Evolutionary conservation across 92 coral and sea anemone genomes (phyloP), one percentile per base, ranked within the genome.

Genomic region (Epizoanthus stellaris): DNA sequence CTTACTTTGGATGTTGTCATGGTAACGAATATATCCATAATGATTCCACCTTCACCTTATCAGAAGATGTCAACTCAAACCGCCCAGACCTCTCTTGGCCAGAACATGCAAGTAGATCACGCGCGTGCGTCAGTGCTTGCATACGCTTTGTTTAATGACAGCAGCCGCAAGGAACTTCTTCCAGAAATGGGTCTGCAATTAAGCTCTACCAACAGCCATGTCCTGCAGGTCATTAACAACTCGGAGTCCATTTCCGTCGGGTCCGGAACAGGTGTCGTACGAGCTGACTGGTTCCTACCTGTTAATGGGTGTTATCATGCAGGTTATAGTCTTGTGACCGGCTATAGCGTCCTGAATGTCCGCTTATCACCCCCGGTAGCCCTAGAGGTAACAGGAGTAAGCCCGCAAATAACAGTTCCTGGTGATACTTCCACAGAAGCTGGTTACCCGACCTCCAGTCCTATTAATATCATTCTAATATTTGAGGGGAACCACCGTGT

Each of bases 211-310:
- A 76, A 86, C 52, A 72, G 80, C 7, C 90, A 85, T 60, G 92
- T 89, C 77, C 79, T 89, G 21, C 86, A 74, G 34, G 54, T 89
- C 71, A 73, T 56, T 57, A 80, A 77, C 81, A 82, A 47, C 17
- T 80, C 90, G 40, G 92, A 85, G 49, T 89, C 90, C 17, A 56
- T 89, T 7, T 85, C 92, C 9, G 89, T 89, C 17, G 92, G 92
- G 17, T 89, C 92, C 4, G 92, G 92, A 45, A 10, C 63, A 17
- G 92, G 92, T 9, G 52, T 85, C 20, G 73, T 89, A 19, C 86
- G 87, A 73, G 90, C 90, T 39, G 83, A 80, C 16, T 89, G 92
- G 92, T 20, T 61, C 9, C 42, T 89, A 43, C 87, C 92, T 23
- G 58, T 67, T 36, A 89, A 80, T 42, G 59, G 14, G 43, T 86